A percentile compares a stretch with the other conserved stretches of the same genome.
These are phyloP conservation scores for Germaria angustata DNA, from an alignment of 2,888 invertebrate genomes.

Conservation along the genomic window DNA sequence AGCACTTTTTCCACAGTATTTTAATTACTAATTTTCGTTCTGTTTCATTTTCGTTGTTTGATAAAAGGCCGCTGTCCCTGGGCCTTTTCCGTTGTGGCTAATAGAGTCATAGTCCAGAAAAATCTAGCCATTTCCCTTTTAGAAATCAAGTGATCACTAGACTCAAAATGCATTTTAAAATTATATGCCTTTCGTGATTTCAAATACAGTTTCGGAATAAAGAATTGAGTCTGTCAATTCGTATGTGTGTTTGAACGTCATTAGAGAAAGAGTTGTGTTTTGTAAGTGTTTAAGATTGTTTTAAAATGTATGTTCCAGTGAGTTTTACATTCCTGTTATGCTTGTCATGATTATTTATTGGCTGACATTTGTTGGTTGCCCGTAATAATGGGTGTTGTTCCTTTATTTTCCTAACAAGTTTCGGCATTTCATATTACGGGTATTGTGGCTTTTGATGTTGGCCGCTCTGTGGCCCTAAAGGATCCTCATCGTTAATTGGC, in stretches of 20 bases:
- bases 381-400: conserved; percentile 49
- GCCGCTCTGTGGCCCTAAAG: conserved; percentile 37
- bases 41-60: conserved; percentile 36
- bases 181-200: conserved; percentile 12
- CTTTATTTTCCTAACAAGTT: conserved; percentile 36
- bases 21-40: conserved; percentile 10
- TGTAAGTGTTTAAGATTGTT: neutral
- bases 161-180: neutral
- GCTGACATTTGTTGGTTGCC: conserved; percentile 44
- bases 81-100: conserved; percentile 27
- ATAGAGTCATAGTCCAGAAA: conserved; percentile 57
- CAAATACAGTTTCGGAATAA: conserved; percentile 26
- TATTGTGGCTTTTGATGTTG: conserved; percentile 41
- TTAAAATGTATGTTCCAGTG: neutral
- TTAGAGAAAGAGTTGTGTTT: neutral
- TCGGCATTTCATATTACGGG: neutral
- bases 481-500: conserved; percentile 39
- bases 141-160: neutral
- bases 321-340: conserved; percentile 22
- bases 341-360: conserved; percentile 56
- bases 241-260: neutral
- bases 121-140: conserved; percentile 44
- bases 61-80: conserved; percentile 31
- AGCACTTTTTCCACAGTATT: neutral
- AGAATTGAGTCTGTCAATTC: neutral